Conservation (phyloP, 2,888 invertebrate genomes). For the Sminthurinus aureus region DNA sequence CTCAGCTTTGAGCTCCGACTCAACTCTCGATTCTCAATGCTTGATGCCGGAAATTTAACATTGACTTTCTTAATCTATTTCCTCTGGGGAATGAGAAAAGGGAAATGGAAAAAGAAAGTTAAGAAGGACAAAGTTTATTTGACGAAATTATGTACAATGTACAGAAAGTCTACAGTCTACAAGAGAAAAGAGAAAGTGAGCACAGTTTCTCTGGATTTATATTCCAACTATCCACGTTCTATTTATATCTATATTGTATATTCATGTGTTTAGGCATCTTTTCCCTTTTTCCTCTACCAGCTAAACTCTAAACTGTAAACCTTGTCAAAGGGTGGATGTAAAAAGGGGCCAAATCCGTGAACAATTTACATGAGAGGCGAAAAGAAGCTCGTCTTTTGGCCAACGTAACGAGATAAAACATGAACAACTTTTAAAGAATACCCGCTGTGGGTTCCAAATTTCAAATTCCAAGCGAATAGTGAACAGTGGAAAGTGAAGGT, state of each 20-base stretch:
- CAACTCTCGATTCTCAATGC: neutral
- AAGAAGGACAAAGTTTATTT: slow-evolving; percentile 11
- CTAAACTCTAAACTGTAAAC: too few species aligned
- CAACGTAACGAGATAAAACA: neutral
- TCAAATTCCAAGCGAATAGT: neutral
- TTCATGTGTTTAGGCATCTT: neutral
- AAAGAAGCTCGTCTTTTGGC: neutral
- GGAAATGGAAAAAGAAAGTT: slow-evolving; percentile 11
- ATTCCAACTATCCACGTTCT: neutral
- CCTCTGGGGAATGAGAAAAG: neutral
- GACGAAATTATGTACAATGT: neutral
- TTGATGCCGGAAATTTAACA: neutral
- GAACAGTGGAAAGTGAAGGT: neutral
- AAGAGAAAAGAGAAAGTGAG: too few species aligned
- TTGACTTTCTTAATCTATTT: slow-evolving; percentile 17
- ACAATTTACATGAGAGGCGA: slow-evolving; percentile 20
- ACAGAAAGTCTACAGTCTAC: too few species aligned
- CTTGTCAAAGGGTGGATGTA: slow-evolving; percentile 5
- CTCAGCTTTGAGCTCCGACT: neutral
- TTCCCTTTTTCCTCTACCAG: neutral
- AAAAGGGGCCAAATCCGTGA: slow-evolving; percentile 9
- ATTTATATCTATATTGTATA: neutral
- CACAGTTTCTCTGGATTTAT: neutral
- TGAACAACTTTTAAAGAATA: neutral
- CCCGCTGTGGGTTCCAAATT: neutral